Evolutionary conservation across 2,888 invertebrate genomes (phyloP), one percentile per base, ranked within the genome.

Genomic region (Apodemia hepburni): DNA sequence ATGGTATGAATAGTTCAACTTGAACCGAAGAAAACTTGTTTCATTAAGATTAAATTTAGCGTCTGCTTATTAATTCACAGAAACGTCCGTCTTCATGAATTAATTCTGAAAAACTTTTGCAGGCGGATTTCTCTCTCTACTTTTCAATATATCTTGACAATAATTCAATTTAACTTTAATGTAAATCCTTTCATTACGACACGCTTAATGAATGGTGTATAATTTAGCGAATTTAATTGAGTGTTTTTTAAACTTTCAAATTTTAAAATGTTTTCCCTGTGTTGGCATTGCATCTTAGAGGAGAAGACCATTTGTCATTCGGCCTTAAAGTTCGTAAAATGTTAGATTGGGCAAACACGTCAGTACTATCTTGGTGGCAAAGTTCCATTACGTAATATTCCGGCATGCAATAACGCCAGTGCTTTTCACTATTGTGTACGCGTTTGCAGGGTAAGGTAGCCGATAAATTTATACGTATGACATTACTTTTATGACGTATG

Each of bases 41-140:
- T 85, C 84, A 85, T 86, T 85, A 85, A 86, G 85, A 85, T 85
- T 84, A 82, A 86, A 85, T 85, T 85, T 81, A 80, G 77, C 81
- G 77, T 76, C 81, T 80, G 76, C 82, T 86, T 85, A 85, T 84
- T 85, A 85, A 86, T 85, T 85, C 84, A 83, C 77, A 76, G 80
- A 78, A 82, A 79, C 76, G 79, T 69, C 75, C 76, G 75, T 78
- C 79, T 78, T 71, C 73, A 68, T 72, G 76, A 77, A 79, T 77
- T 76, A 71, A 68, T 69, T 70, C 68, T 64, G 69, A 71, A 70
- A 68, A 68, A 64, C 59, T 62, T 68, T 73, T 69, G 61, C 68
- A 68, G 75, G 72, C 71, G 69, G 70, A 58, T 58, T 58, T n/a
- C n/a, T 61, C 61, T 57, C n/a, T 58, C 58, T 15, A 54, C 51